Percentiles rank a stretch among this genome's conserved stretches.
Evolutionary conservation across 92 coral and sea anemone genomes (phyloP).

Genomic region (Zoanthus sansibaricus): DNA sequence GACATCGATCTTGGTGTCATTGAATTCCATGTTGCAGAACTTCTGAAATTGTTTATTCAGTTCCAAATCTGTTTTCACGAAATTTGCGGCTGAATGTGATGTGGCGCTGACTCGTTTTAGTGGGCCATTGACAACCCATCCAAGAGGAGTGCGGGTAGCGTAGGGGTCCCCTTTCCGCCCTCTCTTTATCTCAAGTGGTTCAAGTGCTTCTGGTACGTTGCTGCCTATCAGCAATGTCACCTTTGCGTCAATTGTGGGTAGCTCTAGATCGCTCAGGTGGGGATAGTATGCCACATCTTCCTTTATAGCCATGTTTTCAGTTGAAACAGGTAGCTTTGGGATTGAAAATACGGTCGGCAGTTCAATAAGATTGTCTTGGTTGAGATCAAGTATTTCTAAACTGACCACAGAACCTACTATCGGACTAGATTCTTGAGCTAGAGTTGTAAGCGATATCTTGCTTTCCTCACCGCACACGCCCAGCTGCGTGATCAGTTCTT

Average conservation of each 20-base stretch:
- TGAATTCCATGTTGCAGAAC: conserved; percentile 65
- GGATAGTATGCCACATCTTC: conserved; percentile 58
- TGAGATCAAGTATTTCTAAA: conserved; percentile 57
- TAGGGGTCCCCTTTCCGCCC: conserved; percentile 45
- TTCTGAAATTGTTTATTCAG: conserved; percentile 49
- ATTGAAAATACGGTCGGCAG: conserved; percentile 62
- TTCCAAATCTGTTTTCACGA: conserved; percentile 41
- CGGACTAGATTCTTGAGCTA: conserved; percentile 42
- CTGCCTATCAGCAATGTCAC: conserved; percentile 66
- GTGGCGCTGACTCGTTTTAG: not conserved
- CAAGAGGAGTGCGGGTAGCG: conserved; percentile 44
- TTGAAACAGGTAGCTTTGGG: conserved; percentile 60
- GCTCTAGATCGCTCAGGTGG: conserved; percentile 34
- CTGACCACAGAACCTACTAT: conserved; percentile 50
- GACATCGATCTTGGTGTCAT: conserved; percentile 45
- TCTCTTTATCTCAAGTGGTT: conserved; percentile 48
- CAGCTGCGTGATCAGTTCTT: conserved; percentile 48
- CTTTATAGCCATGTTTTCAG: conserved; percentile 41
- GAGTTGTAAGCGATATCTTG: conserved; percentile 66
- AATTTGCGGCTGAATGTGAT: conserved; percentile 34
- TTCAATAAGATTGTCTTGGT: conserved; percentile 35
- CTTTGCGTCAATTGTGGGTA: conserved; percentile 51
- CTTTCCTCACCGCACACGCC: conserved; percentile 39
- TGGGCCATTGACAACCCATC: conserved; percentile 66
- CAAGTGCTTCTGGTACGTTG: conserved; percentile 57